Evolutionary conservation across 2,888 invertebrate species (phyloP), one percentile per base, ranked within the genome.

Genomic region (Melolontha melolontha): DNA sequence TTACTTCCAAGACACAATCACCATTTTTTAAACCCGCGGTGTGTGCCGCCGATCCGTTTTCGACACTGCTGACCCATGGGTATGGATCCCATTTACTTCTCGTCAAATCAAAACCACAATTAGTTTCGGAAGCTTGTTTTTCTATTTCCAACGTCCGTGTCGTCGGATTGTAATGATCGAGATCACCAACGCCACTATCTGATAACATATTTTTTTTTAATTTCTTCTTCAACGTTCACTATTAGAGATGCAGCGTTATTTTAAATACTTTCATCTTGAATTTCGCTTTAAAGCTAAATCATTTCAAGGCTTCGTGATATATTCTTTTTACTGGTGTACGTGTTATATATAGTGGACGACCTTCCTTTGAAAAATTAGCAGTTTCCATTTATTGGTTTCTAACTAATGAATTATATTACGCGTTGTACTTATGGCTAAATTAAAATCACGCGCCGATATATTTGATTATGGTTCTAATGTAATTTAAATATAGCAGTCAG

Each of bases 61-160:
- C 89, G 17, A 92, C 90, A 64, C 87, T 88, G 66, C 88, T 88
- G 71, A 92, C 90, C 92, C 93, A 93, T 17, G 93, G 92, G 82
- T 93, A 93, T 0, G 92, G 92, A 81, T 93, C 93, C 92, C 92
- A 93, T 69, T 92, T 87, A 5, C 90, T 91, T 73, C 92, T 87
- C 0, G 91, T 91, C 42, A 93, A 83, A 70, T 92, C 87, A 79
- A 93, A 92, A 0, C 93, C 93, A 47, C 90, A 87, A 1, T 88
- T 87, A 65, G 86, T 87, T 5, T 34, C 59, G 1, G 87, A 86
- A 59, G 87, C 86, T 49, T 87, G 86, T 76, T 88, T 87, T 4
- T 87, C 87, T 1, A 91, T 84, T 72, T 87, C 86, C 7, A 94
- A 76, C 82, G 77, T 62, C 52, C 81, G 75, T 59, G 80, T 74